Base-by-base conservation (phyloP, 2,113 vertebrate genomes). In the Myrmecophaga tridactyla region DNA sequence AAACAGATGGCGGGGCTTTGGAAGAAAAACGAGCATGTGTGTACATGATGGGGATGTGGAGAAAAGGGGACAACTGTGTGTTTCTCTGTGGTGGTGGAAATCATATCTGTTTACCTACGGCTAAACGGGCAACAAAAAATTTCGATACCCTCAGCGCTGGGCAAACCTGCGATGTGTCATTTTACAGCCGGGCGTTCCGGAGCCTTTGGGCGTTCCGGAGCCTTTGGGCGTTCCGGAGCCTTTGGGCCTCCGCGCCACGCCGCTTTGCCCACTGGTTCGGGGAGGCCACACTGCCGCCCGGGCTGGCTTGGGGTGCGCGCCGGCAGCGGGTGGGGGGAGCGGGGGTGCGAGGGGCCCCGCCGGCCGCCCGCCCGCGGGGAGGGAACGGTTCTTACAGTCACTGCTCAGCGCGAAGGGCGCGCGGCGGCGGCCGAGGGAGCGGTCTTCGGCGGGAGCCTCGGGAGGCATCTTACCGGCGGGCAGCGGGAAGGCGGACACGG, bases 401-500 rank as follows among this genome's bases (percentile, higher is more conserved):
- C 98, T 98, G 97, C 97, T 98, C 98, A 97, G 98, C 97, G 98
- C 98, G 98, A 98, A 98, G 98, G 98, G 98, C 97, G 98, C 98
- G 98, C 96, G 98, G 98, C 96, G 98, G 98, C 98, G 98, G 98
- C 97, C 98, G 97, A 97, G 98, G 98, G 98, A 98, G 98, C 98
- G 97, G 94, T 98, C 98, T 60, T 98, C 98, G 98, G 99, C 98
- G 97, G 97, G 97, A 94, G 98, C 98, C 98, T 99, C 99, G 98
- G 97, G 98, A 98, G 97, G 98, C 98, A 98, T 99, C 99, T 99
- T 98, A 98, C 98, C 99, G 93, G 99, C 98, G 98, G 99, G 99
- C 98, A 99, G 98, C 96, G 99, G 99, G 97, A 98, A 98, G 97
- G 99, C 98, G 97, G 99, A 99, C 97, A 99, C 99, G 85, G 99